Percentiles rank a stretch among this genome's conserved stretches.
phyloP scores from a whole-genome alignment of 2,888 invertebrate species.

The Tetropium fuscum region DNA sequence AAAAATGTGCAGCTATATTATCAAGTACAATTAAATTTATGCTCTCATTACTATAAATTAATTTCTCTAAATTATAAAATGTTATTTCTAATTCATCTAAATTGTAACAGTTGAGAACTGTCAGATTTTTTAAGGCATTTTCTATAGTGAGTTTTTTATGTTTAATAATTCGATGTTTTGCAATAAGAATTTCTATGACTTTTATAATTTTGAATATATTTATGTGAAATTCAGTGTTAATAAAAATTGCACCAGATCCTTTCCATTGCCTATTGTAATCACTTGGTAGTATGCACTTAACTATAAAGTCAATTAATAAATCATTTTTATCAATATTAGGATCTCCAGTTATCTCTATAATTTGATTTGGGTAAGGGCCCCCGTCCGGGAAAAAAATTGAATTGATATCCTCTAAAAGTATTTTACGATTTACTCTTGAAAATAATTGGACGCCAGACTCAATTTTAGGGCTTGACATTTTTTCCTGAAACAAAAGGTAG shows the following conservation, averaged over 20 bases:
- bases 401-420: conserved; percentile 46
- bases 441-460: conserved; percentile 57
- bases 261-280: conserved; percentile 47
- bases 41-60: conserved; percentile 46
- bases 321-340: conserved; percentile 42
- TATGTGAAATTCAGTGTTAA: conserved; percentile 53
- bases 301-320: conserved; percentile 52
- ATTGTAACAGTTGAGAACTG: conserved; percentile 51
- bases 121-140: conserved; percentile 48
- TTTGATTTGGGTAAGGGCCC: conserved; percentile 46
- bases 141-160: conserved; percentile 45
- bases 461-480: conserved; percentile 28
- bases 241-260: conserved; percentile 49
- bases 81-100: conserved; percentile 50
- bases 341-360: conserved; percentile 51
- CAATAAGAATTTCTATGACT: conserved; percentile 48
- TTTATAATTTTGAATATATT: conserved; percentile 52
- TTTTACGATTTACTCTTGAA: conserved; percentile 47
- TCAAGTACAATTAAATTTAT: conserved; percentile 50
- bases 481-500: conserved; percentile 1
- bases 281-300: conserved; percentile 50
- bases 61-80: conserved; percentile 49
- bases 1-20: conserved; percentile 53
- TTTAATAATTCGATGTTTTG: conserved; percentile 36
- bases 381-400: conserved; percentile 47